phyloP scores from a whole-genome alignment of 1,140 invertebrate species.

The Sitophilus oryzae region DNA sequence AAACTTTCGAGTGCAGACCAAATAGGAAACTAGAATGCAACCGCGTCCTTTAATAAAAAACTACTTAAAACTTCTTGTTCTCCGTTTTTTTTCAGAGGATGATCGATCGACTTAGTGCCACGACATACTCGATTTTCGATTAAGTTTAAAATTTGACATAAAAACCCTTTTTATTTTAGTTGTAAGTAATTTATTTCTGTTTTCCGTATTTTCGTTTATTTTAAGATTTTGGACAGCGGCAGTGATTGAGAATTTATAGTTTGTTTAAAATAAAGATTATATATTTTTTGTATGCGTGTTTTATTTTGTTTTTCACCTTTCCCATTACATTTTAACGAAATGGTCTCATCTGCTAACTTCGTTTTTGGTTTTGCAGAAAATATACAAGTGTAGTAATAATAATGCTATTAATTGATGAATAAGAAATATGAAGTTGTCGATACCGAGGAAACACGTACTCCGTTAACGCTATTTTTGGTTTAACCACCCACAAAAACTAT shows the following conservation, averaged over 20 bases:
- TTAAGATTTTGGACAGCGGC: background rate
- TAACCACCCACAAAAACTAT: no score
- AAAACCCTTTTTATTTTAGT: background rate
- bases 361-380: background rate
- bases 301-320: background rate
- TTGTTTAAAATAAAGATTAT: background rate
- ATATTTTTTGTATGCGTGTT: background rate
- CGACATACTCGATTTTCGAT: background rate
- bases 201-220: background rate
- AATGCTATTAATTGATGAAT: background rate
- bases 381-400: background rate
- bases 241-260: background rate
- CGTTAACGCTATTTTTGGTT: no score
- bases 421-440: background rate
- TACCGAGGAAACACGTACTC: no score
- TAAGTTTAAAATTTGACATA: background rate
- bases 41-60: constrained; percentile 20
- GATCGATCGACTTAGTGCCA: background rate
- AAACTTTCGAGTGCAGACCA: constrained; percentile 28
- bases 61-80: background rate
- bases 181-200: background rate
- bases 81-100: background rate
- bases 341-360: background rate
- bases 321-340: background rate
- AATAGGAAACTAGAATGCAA: constrained; percentile 15